Evolutionary conservation across 2,888 invertebrate genomes (phyloP), one percentile per base, ranked within the genome.

Genomic region (Myathropa florea): DNA sequence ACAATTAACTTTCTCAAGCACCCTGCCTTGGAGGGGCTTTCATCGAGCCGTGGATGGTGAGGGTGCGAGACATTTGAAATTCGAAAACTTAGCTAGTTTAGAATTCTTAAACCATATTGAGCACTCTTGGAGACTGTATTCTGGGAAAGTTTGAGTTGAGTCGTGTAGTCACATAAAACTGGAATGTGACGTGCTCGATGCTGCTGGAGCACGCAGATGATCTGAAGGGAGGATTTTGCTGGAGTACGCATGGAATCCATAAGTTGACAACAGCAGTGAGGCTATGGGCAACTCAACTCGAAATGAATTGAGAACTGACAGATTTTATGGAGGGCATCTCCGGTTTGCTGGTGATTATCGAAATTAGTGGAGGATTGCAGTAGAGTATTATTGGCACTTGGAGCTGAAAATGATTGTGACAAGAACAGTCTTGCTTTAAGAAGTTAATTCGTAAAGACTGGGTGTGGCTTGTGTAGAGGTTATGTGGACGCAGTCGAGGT

Each of bases 1-100:
- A 78, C 77, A 86, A 86, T 83, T 86, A 75, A 71, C 73, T 83
- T 82, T 68, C 4, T n/a, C 28, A 18, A 18, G 46, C 18, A 33
- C 33, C 6, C 33, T 33, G 9, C 33, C 1, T 9, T n/a, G 7
- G 10, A 33, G 33, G 39, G n/a, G n/a, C n/a, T n/a, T n/a, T n/a
- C n/a, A n/a, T n/a, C n/a, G n/a, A n/a, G n/a, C 39, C 14, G 39
- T 4, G 39, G 39, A 2, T n/a, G 39, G 39, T 0, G 46, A 18
- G 7, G 46, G 7, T 18, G 23, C 3, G 21, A 28, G 46, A 39
- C 21, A 36, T 60, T 71, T 26, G 3, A n/a, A 59, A 71, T 60
- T 10, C 33, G n/a, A 59, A 46, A 33, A 57, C n/a, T 68, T 68
- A 9, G 12, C 65, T 65, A 26, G n/a, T 23, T 53, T 55, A 6